These are phyloP conservation scores for Pangasius sanitwongsei DNA, from an alignment of 2,797 vertebrate genomes.

Conservation along the genomic window DNA sequence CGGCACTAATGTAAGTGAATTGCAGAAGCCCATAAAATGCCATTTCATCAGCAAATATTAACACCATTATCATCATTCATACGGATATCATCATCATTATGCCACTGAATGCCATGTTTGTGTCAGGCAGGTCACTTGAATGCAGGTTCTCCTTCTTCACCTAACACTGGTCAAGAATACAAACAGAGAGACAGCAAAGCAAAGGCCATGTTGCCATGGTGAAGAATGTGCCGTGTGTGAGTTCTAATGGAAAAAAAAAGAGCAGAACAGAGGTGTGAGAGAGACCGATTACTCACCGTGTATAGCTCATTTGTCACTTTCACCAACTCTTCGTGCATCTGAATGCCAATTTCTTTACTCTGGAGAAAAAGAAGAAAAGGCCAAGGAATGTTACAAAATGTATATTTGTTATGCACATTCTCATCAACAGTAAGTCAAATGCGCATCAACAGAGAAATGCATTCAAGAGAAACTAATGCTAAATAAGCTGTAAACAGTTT, in stretches of 20 bases:
- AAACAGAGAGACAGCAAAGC: constrained; percentile 26
- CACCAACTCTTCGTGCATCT: constrained; percentile 98
- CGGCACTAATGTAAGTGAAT: neutral
- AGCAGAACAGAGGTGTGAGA: constrained; percentile 25
- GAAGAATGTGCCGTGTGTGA: constrained; percentile 39
- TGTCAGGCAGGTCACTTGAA: constrained; percentile 36
- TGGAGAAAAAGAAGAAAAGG: constrained; percentile 69
- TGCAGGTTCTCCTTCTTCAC: constrained; percentile 27
- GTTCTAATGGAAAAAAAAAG: constrained; percentile 27
- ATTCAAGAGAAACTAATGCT: neutral
- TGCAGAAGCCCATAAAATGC: neutral
- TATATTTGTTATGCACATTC: neutral
- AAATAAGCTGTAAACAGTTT: neutral
- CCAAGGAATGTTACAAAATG: neutral
- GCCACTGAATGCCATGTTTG: constrained; percentile 5
- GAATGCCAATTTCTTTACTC: constrained; percentile 98
- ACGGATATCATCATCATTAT: neutral
- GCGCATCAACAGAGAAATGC: neutral
- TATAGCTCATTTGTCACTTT: constrained; percentile 99
- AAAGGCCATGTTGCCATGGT: constrained; percentile 54
- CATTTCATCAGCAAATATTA: constrained; percentile 29
- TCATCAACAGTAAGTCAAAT: neutral
- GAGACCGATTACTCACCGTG: constrained; percentile 83
- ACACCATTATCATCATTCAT: neutral
- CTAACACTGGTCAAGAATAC: constrained; percentile 7